These are phyloP conservation scores for Sminthopsis crassicaudata DNA, from an alignment of 2,113 vertebrate genomes.

Conservation along the genomic window DNA sequence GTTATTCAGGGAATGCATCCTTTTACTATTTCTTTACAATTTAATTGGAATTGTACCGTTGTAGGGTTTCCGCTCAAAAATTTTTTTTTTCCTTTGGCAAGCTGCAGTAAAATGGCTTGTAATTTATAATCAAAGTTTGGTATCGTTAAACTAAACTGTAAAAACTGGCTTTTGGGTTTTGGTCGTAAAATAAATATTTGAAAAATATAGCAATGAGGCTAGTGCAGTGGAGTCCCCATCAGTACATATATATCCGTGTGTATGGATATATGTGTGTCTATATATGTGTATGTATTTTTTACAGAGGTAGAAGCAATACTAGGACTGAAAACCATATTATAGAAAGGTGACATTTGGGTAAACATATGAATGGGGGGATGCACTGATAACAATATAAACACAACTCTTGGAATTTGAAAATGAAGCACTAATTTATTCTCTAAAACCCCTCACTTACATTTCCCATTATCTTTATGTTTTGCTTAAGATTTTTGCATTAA, in stretches of 20 bases:
- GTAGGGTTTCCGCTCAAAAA: constrained; percentile 35
- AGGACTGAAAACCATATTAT: constrained; percentile 64
- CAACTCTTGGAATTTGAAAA: constrained; percentile 74
- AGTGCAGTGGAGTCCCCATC: constrained; percentile 31
- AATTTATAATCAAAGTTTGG: constrained; percentile 85
- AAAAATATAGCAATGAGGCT: constrained; percentile 71
- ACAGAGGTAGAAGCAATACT: constrained; percentile 55
- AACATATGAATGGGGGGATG: neutral
- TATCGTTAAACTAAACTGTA: constrained; percentile 81
- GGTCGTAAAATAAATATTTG: constrained; percentile 76
- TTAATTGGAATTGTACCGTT: constrained; percentile 79
- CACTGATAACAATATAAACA: constrained; percentile 11
- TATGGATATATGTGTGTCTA: constrained; percentile 16
- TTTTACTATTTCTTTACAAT: constrained; percentile 82
- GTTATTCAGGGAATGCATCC: constrained; percentile 52
- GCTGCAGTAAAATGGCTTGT: constrained; percentile 70
- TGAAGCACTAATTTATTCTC: constrained; percentile 79
- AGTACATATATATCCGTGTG: neutral
- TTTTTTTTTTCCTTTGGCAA: constrained; percentile 45
- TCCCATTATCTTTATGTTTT: constrained; percentile 72
- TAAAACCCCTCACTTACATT: constrained; percentile 66
- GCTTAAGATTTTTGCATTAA: constrained; percentile 71
- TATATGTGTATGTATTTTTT: constrained; percentile 22
- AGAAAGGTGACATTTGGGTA: neutral
- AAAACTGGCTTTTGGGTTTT: constrained; percentile 78